phyloP scores from a whole-genome alignment of 1,140 invertebrate species.

The Calephelis nemesis region DNA sequence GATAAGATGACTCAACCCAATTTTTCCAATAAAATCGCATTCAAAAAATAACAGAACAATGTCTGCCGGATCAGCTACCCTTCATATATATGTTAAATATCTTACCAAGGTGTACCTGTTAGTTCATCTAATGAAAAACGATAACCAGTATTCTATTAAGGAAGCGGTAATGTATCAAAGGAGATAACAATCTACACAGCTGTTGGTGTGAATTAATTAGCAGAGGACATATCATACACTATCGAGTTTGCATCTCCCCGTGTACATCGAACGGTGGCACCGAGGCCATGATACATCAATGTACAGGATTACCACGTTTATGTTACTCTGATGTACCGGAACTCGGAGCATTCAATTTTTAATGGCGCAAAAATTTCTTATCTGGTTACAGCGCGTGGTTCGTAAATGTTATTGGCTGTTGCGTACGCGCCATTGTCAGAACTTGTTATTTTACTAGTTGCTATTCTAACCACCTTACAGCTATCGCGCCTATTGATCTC shows the following conservation, averaged over 20 bases:
- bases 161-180: constrained; percentile 7
- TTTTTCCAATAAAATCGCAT: too few relatives aligned
- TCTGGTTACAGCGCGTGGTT: too few relatives aligned
- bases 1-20: too few relatives aligned
- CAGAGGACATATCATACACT: background rate
- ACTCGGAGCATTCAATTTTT: background rate
- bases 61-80: too few relatives aligned
- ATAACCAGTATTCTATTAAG: constrained; percentile 3
- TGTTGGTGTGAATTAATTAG: constrained; percentile 2
- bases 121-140: background rate
- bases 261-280: constrained; percentile 7
- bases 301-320: constrained; percentile 2
- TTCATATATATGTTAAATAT: too few relatives aligned
- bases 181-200: background rate
- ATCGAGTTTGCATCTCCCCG: constrained; percentile 4
- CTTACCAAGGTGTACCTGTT: background rate
- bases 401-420: too few relatives aligned
- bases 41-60: too few relatives aligned
- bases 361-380: background rate
- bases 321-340: background rate
- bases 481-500: too few relatives aligned
- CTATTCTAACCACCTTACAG: too few relatives aligned
- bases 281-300: background rate
- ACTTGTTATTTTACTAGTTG: too few relatives aligned
- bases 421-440: too few relatives aligned